Base-by-base conservation (phyloP, 2,888 invertebrate species). In the Euphydryas editha region DNA sequence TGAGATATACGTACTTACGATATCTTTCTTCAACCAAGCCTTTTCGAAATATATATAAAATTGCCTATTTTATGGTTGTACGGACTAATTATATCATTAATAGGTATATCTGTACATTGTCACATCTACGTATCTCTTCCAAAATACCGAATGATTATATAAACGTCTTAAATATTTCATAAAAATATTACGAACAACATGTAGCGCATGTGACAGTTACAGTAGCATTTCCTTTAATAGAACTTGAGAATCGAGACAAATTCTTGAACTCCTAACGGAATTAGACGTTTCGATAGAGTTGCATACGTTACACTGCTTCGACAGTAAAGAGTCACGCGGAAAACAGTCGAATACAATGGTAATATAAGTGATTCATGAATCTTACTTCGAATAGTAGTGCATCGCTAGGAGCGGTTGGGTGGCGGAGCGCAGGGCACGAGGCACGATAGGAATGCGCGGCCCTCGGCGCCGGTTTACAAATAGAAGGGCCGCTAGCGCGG, bases 381-480 rank as follows among this genome's bases (percentile, higher is more conserved):
- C 59, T 62, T 56, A 58, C 72, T 73, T 72, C 76, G 74, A 75
- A 73, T 73, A 72, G 73, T 74, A 77, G 78, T 76, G 75, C 72
- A 76, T 75, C 80, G 78, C 73, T 73, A 75, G 72, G 80, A 75
- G 74, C 72, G 76, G 72, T 74, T 76, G 78, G 78, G 79, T 75
- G 78, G 82, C 78, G 79, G 81, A 73, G 84, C 82, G 74, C 76
- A 76, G 87, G 88, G 78, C 81, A 81, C 85, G 85, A 85, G 87
- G 86, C 87, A 87, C 79, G 90, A 84, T 77, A 80, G 90, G 92
- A 91, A 92, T 92, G 92, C 83, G 84, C 84, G 87, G 89, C 90
- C 89, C 88, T 86, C 89, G 89, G 88, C 90, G 90, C 91, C 90
- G 86, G 90, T 88, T 90, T 90, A 92, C 92, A 91, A 90, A 91